These are phyloP conservation scores for Saxidomus purpurata DNA, from an alignment of 1,140 invertebrate species.

Conservation along the genomic window DNA sequence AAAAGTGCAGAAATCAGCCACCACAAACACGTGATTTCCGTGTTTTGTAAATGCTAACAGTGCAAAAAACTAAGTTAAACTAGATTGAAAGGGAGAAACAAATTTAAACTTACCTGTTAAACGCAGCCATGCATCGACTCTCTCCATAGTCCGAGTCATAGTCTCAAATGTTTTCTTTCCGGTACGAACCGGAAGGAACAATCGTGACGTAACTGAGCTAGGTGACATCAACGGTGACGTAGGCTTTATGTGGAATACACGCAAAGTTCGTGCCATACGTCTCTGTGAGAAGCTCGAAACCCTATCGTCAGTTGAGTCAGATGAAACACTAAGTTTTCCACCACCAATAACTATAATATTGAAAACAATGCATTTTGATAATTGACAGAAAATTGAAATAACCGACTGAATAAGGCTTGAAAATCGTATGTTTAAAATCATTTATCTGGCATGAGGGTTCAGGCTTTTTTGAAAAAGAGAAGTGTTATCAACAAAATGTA, in stretches of 20 bases:
- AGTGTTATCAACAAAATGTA: too few species aligned
- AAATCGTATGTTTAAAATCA: too few species aligned
- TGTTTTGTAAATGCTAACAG: too few species aligned
- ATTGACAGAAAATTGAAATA: too few species aligned
- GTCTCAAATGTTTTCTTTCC: slow-evolving; percentile 13
- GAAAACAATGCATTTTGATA: not conserved
- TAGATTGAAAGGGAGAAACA: too few species aligned
- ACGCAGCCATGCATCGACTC: slow-evolving; percentile 53
- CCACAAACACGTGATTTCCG: too few species aligned
- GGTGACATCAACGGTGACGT: not conserved
- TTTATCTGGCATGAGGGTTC: too few species aligned
- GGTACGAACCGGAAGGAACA: slow-evolving; percentile 42
- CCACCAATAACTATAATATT: not conserved
- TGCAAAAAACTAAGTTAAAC: too few species aligned
- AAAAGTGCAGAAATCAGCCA: too few species aligned
- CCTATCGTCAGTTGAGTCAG: slow-evolving; percentile 46
- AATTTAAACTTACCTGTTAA: too few species aligned
- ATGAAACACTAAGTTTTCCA: not conserved
- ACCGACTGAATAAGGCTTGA: too few species aligned
- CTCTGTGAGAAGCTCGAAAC: slow-evolving; percentile 16
- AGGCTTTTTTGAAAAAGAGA: too few species aligned
- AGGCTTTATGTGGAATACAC: slow-evolving; percentile 30
- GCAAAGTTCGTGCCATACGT: slow-evolving; percentile 40
- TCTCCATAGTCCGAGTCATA: slow-evolving; percentile 60
- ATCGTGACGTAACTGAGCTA: slow-evolving; percentile 25